A percentile compares a stretch with the other conserved stretches of the same genome.
These are phyloP conservation scores for Pycnonotus jocosus DNA, from an alignment of 2,113 vertebrate species.

Conservation along the genomic window DNA sequence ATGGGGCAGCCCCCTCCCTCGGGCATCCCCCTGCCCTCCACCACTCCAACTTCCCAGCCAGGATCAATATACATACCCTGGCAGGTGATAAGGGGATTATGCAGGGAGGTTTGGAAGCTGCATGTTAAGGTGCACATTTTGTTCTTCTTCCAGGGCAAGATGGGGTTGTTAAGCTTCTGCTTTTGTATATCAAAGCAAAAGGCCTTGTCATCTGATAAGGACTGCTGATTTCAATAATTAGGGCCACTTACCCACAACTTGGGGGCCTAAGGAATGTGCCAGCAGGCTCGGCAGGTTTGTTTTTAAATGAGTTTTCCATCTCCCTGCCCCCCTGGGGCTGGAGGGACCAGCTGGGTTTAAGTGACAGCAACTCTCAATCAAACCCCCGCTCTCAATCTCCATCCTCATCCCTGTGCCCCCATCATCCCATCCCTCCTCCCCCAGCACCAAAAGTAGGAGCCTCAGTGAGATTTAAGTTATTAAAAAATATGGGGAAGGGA, in stretches of 20 bases:
- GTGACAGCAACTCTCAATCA: constrained; percentile 32
- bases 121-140: constrained; percentile 8
- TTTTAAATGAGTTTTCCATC: constrained; percentile 3
- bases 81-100: constrained; percentile 31
- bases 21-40: not conserved
- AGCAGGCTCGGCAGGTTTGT: constrained; percentile 33
- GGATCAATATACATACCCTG: not conserved
- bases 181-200: constrained; percentile 55
- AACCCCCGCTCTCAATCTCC: not conserved
- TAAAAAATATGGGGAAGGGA: not conserved
- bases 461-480: not conserved
- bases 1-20: fast-evolving
- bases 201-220: constrained; percentile 41
- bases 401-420: not conserved
- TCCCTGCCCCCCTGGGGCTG: constrained; percentile 8
- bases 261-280: constrained; percentile 51
- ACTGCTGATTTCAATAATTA: constrained; percentile 64
- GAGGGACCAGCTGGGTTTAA: constrained; percentile 26
- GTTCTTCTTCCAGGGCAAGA: constrained; percentile 18
- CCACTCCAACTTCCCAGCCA: not conserved
- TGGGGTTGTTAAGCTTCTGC: constrained; percentile 33
- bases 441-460: not conserved
- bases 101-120: not conserved
- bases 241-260: constrained; percentile 57
- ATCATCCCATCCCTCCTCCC: constrained; percentile 39